Percentiles rank a stretch among this genome's conserved stretches.
phyloP scores from a whole-genome alignment of 2,797 vertebrate species.

The Austrolebias charrua region DNA sequence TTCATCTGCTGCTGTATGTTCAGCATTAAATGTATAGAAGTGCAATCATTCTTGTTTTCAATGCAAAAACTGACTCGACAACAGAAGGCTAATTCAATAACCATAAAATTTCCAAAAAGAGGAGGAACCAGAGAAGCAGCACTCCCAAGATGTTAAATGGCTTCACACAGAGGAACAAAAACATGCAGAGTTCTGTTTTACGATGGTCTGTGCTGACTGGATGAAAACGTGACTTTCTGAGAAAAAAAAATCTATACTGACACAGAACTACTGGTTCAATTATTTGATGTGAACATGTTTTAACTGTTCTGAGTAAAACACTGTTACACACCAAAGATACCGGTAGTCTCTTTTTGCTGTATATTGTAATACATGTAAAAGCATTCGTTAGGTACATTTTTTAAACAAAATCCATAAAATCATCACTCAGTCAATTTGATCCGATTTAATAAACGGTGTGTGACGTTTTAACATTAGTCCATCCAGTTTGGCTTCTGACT shows the following conservation, averaged over 20 bases:
- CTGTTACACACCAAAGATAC: not conserved
- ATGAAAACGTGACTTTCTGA: not conserved
- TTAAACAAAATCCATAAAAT: too few relatives aligned
- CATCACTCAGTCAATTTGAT: not conserved
- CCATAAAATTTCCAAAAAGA: not conserved
- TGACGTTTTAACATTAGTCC: not conserved
- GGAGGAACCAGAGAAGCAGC: not conserved
- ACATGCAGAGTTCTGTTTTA: not conserved
- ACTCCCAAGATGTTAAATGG: not conserved
- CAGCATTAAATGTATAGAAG: too few relatives aligned
- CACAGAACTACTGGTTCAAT: too few relatives aligned
- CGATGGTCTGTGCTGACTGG: not conserved
- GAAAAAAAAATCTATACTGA: too few relatives aligned
- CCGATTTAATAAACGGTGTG: not conserved
- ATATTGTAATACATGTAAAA: too few relatives aligned
- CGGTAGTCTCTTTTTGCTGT: not conserved
- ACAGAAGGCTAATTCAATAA: not conserved
- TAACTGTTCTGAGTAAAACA: too few relatives aligned
- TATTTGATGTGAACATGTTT: not conserved
- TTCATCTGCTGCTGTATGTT: too few relatives aligned
- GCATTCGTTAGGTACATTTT: too few relatives aligned
- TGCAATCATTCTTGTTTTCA: too few relatives aligned
- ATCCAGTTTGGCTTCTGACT: slow-evolving; percentile 13
- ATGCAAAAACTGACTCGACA: too few relatives aligned
- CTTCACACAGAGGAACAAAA: not conserved